phyloP scores from a whole-genome alignment of 2,888 invertebrate genomes.

The Yponomeuta sedellus region DNA sequence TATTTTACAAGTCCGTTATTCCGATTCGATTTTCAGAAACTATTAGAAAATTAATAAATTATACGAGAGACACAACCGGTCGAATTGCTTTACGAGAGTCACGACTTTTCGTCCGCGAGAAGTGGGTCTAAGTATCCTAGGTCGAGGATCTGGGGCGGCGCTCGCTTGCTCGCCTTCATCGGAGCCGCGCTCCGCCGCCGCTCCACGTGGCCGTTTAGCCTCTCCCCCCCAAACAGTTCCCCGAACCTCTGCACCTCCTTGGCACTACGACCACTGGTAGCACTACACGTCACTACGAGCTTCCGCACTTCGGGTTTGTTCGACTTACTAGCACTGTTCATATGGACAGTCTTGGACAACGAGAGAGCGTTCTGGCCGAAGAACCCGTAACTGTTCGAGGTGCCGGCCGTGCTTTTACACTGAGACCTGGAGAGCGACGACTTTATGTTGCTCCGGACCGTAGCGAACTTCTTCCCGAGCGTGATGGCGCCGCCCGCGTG shows the following conservation, averaged over 20 bases:
- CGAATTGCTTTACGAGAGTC: constrained; percentile 45
- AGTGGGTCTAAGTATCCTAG: constrained; percentile 67
- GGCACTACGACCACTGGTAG: constrained; percentile 27
- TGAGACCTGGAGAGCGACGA: constrained; percentile 59
- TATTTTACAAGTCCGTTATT: constrained; percentile 60
- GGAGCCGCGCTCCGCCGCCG: constrained; percentile 23
- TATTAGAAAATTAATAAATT: constrained; percentile 45
- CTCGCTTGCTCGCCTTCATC: constrained; percentile 41
- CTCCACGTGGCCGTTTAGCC: constrained; percentile 50
- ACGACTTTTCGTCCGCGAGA: constrained; percentile 72
- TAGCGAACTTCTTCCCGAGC: constrained; percentile 68
- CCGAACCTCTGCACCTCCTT: constrained; percentile 27
- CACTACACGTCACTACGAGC: constrained; percentile 68
- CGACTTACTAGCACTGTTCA: constrained; percentile 57
- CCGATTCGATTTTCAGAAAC: constrained; percentile 61
- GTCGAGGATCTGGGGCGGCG: constrained; percentile 48
- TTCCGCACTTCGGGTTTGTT: constrained; percentile 69
- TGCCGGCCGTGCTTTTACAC: constrained; percentile 44
- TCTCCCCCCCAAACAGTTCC: constrained; percentile 26
- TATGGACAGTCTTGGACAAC: constrained; percentile 62
- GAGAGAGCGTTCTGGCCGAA: constrained; percentile 54
- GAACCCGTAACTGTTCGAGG: constrained; percentile 46
- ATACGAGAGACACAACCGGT: constrained; percentile 69
- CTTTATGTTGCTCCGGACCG: constrained; percentile 68
- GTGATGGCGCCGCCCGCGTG: constrained; percentile 76